Percentiles rank a stretch among this genome's conserved stretches.
Conservation (phyloP, 35 echinoderm and acorn worm genomes). For the Heliocidaris tuberculata region DNA sequence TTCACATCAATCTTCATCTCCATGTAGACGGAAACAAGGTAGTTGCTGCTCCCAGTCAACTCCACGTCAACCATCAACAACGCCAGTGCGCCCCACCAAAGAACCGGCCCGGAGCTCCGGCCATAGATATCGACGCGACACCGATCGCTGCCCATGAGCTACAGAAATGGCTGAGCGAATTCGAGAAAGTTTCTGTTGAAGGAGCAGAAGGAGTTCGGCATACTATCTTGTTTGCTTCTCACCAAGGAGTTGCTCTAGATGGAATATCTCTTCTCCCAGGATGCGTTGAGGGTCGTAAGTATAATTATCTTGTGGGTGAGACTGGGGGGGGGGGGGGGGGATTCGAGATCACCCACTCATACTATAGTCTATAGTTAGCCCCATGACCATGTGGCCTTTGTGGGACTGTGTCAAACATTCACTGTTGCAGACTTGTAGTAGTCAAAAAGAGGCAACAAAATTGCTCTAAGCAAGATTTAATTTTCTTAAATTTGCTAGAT, state of each 20-base stretch:
- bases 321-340: too few species aligned
- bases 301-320: not conserved
- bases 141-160: constrained; percentile 4
- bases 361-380: too few species aligned
- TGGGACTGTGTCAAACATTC: too few species aligned
- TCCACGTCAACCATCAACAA: not conserved
- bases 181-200: not conserved
- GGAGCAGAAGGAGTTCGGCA: not conserved
- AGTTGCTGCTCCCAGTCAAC: not conserved
- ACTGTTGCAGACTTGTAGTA: too few species aligned
- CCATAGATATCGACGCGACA: constrained; percentile 3
- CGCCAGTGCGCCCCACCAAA: not conserved
- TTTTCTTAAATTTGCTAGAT: too few species aligned
- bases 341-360: too few species aligned
- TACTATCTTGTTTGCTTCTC: constrained; percentile 9
- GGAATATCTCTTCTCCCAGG: constrained; percentile 10
- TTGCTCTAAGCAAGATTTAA: too few species aligned
- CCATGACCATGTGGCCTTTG: too few species aligned
- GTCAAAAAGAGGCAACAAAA: too few species aligned
- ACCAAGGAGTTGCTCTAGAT: not conserved
- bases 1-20: constrained; percentile 17
- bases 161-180: constrained; percentile 6
- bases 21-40: constrained; percentile 31
- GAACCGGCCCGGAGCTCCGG: not conserved
- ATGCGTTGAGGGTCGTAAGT: not conserved